Base-by-base conservation (phyloP, 2,888 invertebrate genomes). In the Scaptomyza tumidula region DNA sequence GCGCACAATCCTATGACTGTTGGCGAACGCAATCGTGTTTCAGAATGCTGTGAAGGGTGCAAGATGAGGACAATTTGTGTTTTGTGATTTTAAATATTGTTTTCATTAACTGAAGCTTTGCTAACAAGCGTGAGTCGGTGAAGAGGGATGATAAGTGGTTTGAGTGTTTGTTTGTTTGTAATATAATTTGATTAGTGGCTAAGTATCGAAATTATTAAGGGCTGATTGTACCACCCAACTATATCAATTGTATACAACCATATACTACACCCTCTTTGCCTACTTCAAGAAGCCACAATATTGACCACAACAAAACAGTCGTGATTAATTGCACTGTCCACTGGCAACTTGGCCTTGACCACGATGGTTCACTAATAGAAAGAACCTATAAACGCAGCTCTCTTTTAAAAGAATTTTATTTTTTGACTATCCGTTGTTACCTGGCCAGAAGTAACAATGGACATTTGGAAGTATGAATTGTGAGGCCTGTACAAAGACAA, bases 121-220 rank as follows among this genome's bases (percentile, higher is more conserved):
- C 55, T 77, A 85, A 85, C 83, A 82, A 49, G 58, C 43, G 24
- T 55, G 41, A 55, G 71, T 77, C 68, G 33, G 3, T 10, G 33
- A 48, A 35, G 68, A 70, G 82, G 79, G 86, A 67, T 80, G 83
- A 67, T 85, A 78, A 85, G 72, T 80, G 82, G 66, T 75, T 81
- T 61, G 61, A 39, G 74, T 65, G 44, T 46, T 53, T 59, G 53
- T 19, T 19, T 19, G n/a, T 27, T 56, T 52, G 48, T 64, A 62
- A 44, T 62, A 64, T 86, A 80, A 83, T 83, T 86, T 83, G 78
- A 83, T 86, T 86, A 83, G 65, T 50, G 67, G 66, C 73, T 75
- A 78, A 71, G 67, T 71, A 69, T 33, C n/a, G 49, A 31, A 16
- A 50, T 35, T 35, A 35, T 35, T 19, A n/a, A 52, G 52, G 46